Conservation (phyloP, 2,797 vertebrate genomes). For the Channa striata region DNA sequence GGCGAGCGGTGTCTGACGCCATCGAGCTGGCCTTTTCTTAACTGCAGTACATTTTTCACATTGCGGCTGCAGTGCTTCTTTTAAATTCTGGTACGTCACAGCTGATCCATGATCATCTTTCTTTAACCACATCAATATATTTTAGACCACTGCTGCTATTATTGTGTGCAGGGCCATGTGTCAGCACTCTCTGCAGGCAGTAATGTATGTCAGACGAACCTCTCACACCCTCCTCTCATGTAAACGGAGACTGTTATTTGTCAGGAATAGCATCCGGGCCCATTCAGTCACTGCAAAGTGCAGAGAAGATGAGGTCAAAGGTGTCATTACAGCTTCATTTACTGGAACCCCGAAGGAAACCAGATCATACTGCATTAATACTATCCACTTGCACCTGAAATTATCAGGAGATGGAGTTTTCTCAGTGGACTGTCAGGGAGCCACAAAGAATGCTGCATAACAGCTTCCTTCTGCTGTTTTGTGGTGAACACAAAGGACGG, state of each 20-base stretch:
- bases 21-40: constrained; percentile 10
- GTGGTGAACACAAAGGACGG: constrained; percentile 2
- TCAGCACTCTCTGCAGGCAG: not conserved
- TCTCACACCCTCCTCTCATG: constrained; percentile 23
- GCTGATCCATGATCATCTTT: constrained; percentile 26
- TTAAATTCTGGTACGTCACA: not conserved
- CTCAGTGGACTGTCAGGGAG: constrained; percentile 11
- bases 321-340: constrained; percentile 42
- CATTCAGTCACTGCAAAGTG: constrained; percentile 31
- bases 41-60: constrained; percentile 31
- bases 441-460: too few species aligned
- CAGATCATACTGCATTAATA: constrained; percentile 26
- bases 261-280: constrained; percentile 35
- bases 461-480: not conserved
- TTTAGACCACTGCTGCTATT: constrained; percentile 35
- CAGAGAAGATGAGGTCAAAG: constrained; percentile 52
- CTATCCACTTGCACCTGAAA: constrained; percentile 27
- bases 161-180: not conserved
- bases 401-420: constrained; percentile 1
- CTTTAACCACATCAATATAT: constrained; percentile 29
- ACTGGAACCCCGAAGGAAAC: constrained; percentile 34
- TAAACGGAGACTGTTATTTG: constrained; percentile 43
- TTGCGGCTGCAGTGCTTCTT: constrained; percentile 7
- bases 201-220: constrained; percentile 36
- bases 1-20: constrained; percentile 1